Conservation (phyloP, 2,888 invertebrate species). For the Lapara coniferarum region DNA sequence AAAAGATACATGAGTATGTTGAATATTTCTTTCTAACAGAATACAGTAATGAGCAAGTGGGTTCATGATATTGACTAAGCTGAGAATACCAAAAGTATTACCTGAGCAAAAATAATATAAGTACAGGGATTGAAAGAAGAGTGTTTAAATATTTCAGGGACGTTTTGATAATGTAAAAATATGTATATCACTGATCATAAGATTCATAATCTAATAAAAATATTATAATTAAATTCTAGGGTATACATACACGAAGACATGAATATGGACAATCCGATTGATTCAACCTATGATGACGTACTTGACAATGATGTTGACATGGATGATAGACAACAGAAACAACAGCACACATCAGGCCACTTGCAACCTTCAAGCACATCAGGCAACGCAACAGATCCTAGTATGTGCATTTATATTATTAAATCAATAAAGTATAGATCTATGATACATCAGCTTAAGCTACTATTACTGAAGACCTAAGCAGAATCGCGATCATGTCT, state of each 20-base stretch:
- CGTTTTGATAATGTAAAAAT: no score
- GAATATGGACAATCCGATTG: background rate
- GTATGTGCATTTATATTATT: background rate
- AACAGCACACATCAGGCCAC: background rate
- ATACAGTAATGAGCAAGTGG: background rate
- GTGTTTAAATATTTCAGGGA: no score
- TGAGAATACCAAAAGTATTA: no score
- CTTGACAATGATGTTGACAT: conserved; percentile 21
- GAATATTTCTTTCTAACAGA: background rate
- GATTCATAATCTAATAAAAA: no score
- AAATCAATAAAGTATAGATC: background rate
- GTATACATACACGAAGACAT: conserved; percentile 18
- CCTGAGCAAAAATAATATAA: no score
- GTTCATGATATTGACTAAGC: no score
- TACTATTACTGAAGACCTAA: no score
- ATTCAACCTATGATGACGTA: conserved; percentile 16
- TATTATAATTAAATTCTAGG: background rate
- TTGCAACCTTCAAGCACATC: background rate
- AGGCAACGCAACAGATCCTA: background rate
- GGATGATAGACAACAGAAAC: background rate
- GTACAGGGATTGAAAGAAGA: no score
- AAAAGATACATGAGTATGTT: conserved; percentile 24
- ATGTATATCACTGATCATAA: no score
- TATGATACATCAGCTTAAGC: no score
- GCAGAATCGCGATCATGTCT: no score